Evolutionary conservation across 2,888 invertebrate species (phyloP).

Genomic region (Agriopis marginaria): DNA sequence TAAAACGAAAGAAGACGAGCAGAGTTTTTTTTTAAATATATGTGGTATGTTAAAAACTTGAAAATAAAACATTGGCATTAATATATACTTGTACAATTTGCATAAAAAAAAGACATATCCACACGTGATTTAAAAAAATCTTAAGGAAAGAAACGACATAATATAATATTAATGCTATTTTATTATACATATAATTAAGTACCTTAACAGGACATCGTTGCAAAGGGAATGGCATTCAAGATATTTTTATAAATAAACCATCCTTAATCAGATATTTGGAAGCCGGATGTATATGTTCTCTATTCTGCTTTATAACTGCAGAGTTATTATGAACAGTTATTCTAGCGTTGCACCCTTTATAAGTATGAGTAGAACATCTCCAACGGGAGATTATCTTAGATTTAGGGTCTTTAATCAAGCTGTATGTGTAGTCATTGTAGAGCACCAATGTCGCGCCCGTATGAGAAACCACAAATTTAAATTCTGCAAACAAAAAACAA

Average conservation of each 20-base stretch:
- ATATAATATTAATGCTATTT: neutral
- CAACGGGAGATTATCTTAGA: neutral
- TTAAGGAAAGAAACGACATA: neutral
- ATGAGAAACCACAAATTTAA: neutral
- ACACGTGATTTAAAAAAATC: too few species aligned
- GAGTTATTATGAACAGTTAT: neutral
- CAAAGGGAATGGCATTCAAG: neutral
- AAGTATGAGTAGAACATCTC: constrained; percentile 7
- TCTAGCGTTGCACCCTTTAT: neutral
- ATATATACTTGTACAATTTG: too few species aligned
- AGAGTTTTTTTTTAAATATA: too few species aligned
- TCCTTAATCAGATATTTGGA: neutral
- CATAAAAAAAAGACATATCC: too few species aligned
- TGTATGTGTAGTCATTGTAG: constrained; percentile 11
- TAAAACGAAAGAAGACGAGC: too few species aligned
- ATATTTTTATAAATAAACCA: neutral
- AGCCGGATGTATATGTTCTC: neutral
- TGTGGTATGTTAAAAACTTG: too few species aligned
- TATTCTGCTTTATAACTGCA: neutral
- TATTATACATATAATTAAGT: neutral
- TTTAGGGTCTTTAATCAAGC: neutral
- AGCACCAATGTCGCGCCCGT: neutral
- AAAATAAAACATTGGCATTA: too few species aligned
- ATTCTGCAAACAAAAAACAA: neutral
- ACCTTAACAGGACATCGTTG: neutral